A percentile compares a stretch with the other conserved stretches of the same genome.
phyloP scores from a whole-genome alignment of 2,888 invertebrate genomes.

The Petrophora chlorosata region DNA sequence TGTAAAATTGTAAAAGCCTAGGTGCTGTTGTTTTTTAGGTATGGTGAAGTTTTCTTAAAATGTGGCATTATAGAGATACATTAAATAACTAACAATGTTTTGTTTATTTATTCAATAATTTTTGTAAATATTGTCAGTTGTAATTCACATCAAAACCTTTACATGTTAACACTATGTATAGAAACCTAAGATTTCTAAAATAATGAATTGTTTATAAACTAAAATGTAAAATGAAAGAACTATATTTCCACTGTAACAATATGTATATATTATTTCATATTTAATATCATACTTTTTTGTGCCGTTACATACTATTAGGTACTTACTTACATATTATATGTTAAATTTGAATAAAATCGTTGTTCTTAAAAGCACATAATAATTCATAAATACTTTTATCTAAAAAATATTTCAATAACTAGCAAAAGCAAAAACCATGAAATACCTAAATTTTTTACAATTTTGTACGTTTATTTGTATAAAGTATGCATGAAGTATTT shows the following conservation, averaged over 20 bases:
- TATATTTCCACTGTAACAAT: not conserved
- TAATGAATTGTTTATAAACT: not conserved
- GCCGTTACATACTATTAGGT: not conserved
- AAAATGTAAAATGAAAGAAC: not conserved
- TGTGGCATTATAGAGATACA: no score
- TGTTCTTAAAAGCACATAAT: slow-evolving; percentile 18
- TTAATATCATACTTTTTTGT: not conserved
- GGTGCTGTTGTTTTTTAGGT: no score
- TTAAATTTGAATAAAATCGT: slow-evolving; percentile 12
- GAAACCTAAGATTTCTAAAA: no score
- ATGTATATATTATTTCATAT: not conserved
- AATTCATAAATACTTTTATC: not conserved
- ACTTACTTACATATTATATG: no score
- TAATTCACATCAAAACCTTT: no score
- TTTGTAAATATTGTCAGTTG: no score
- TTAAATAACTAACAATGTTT: no score
- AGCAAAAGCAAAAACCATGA: slow-evolving; percentile 21
- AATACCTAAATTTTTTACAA: slow-evolving; percentile 28
- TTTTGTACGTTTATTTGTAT: slow-evolving; percentile 27
- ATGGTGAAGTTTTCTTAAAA: no score
- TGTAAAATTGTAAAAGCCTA: no score
- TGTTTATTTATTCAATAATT: no score
- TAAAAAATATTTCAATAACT: slow-evolving; percentile 1
- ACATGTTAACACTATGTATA: no score
- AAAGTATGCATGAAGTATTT: slow-evolving; percentile 4